Evolutionary conservation across 2,113 vertebrate species (phyloP), one percentile per base, ranked within the genome.

Genomic region (Aspiorhynchus laticeps): DNA sequence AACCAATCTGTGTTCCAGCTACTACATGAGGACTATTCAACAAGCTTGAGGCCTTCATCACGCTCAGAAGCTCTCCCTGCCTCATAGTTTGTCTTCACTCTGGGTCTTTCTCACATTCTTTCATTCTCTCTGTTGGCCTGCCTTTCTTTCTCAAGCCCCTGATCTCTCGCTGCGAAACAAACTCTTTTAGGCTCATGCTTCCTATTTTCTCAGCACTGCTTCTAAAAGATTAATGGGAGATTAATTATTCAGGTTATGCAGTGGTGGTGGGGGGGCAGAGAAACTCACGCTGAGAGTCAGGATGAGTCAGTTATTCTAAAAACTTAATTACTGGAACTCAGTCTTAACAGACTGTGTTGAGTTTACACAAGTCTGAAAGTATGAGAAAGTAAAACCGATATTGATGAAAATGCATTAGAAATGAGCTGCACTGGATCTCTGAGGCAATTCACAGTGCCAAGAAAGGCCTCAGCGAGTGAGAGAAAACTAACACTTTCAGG

Each of bases 231-330:
- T 94, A 88, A 94, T 93, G 92, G 87, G 59, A 7, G n/a, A 91
- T 95, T 91, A 92, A 95, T 94, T 93, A 94, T 95, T 95, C 90
- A 95, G 87, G 82, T 71, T 12, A 87, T 86, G 90, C 92, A 91
- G 91, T 76, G 56, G 21, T 8, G 53, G 53, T 0, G 53, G 87
- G 84, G 21, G 21, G 87, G 87, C 56, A 43, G 71, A 88, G 89
- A 89, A 91, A 26, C 88, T 33, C 90, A 89, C 83, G 77, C 31
- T 41, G 63, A 38, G 84, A 85, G 69, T 33, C 77, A 89, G 67
- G 73, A 79, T 61, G 33, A 56, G 84, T 53, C 73, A 11, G 28
- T 12, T 76, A 83, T 87, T 84, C 74, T 86, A 74, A 84, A 84
- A 84, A 48, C 82, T 74, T 84, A 83, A 84, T 89, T 84, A 86